A percentile compares a stretch with the other conserved stretches of the same genome.
Evolutionary conservation across 2,113 vertebrate genomes (phyloP).

Genomic region (Eretmochelys imbricata): DNA sequence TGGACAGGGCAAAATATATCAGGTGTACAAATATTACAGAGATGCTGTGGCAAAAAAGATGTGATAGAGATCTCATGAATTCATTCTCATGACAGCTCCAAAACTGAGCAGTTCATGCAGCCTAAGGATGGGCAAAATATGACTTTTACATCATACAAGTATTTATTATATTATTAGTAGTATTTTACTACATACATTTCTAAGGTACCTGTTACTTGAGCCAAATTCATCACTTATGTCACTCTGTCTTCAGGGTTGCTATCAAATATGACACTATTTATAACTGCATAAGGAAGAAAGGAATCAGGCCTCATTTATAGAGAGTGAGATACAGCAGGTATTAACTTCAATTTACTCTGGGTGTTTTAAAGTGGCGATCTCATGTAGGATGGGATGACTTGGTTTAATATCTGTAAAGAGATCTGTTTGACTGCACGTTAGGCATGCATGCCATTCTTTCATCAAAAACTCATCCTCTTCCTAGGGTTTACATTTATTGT

Average conservation of each 20-base stretch:
- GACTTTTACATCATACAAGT: neutral
- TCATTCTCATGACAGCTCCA: neutral
- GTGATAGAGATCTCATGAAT: neutral
- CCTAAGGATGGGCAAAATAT: neutral
- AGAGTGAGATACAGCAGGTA: neutral
- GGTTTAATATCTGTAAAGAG: neutral
- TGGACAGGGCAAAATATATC: neutral
- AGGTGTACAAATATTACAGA: neutral
- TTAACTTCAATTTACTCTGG: neutral
- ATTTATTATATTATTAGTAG: neutral
- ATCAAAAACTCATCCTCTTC: neutral
- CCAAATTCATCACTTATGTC: neutral
- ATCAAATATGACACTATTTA: neutral
- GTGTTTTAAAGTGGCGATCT: neutral
- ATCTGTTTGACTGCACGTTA: neutral
- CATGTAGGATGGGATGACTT: neutral
- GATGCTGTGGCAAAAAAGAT: neutral
- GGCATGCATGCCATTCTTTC: neutral
- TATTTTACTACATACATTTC: accelerated
- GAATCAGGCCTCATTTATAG: neutral
- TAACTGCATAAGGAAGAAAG: neutral
- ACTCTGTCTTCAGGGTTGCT: neutral
- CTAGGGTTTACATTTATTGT: neutral
- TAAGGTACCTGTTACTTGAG: neutral
- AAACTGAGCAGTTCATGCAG: neutral